Evolutionary conservation across 2,797 vertebrate species (phyloP), one percentile per base, ranked within the genome.

Genomic region (Florisuga fusca): DNA sequence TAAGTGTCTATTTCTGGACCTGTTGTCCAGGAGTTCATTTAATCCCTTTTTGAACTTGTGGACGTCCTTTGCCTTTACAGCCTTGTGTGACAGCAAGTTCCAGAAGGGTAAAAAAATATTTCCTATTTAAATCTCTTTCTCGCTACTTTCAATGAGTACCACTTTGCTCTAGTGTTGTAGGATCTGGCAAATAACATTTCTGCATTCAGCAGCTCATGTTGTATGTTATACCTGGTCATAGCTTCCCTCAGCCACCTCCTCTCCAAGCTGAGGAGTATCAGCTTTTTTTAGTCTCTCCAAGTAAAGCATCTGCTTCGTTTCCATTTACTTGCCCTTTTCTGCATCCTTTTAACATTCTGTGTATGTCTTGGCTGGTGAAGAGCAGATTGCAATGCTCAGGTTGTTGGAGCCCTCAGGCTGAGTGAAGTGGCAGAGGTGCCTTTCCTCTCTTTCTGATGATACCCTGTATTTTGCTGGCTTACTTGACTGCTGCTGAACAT

Each of bases 11-110:
- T 90, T 93, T 93, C 87, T 73, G 38, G 73, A 58, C 27, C 19
- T 84, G 33, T 84, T 81, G 33, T 48, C 36, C 58, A 45, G 51
- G 38, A 87, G 46, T 74, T 84, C 51, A 63, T 61, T 86, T 94
- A 84, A 88, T 62, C 55, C 21, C 15, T 83, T 84, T 72, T 69
- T 76, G 77, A 90, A 93, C 59, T 25, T 10, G 7, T n/a, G 34
- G 33, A 41, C 31, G 26, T 55, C 20, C 53, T 95, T 94, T 88
- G 33, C 36, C 33, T 75, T 84, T 34, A 62, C 31, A 81, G 51
- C 26, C 21, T 93, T 13, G 5, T 13, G 12, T 93, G 83, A 74
- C 50, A 69, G 10, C 16, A 89, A n/a, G n/a, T 84, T 92, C 43
- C 20, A 80, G 66, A 72, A 87, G 25, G 29, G 43, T 93, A 41